Percentiles rank a stretch among this genome's conserved stretches.
phyloP scores from a whole-genome alignment of 2,888 invertebrate species.

The Rhagonycha lutea region DNA sequence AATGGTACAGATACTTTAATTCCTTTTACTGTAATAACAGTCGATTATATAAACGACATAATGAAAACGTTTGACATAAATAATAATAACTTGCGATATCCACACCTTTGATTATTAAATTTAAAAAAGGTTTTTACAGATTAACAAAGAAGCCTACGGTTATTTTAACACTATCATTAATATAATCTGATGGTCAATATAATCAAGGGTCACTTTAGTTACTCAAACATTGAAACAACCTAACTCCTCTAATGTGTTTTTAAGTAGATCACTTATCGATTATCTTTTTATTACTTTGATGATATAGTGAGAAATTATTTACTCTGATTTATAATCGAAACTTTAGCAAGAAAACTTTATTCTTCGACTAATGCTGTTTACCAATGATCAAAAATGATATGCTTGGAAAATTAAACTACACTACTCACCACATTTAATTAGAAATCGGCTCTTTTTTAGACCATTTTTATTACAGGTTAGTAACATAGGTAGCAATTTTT shows the following conservation, averaged over 20 bases:
- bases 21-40: not conserved
- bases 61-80: not conserved
- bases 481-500: not conserved
- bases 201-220: slow-evolving; percentile 27
- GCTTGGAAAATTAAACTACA: not conserved
- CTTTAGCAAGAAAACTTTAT: not conserved
- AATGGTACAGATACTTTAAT: not conserved
- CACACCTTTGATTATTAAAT: not conserved
- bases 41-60: not conserved
- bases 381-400: not conserved
- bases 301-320: not conserved
- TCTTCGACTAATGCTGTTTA: not conserved
- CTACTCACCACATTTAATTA: not conserved
- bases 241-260: not conserved
- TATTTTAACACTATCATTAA: slow-evolving; percentile 21
- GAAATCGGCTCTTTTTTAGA: not conserved
- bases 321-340: not conserved
- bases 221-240: slow-evolving; percentile 1
- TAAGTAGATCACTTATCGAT: slow-evolving; percentile 7
- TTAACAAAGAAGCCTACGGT: slow-evolving; percentile 5
- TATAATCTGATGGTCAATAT: slow-evolving; percentile 23
- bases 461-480: not conserved
- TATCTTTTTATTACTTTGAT: slow-evolving; percentile 5
- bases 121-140: not conserved
- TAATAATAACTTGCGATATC: not conserved